Percentiles rank a stretch among this genome's conserved stretches.
Conservation (phyloP, 2,797 vertebrate species). For the Valencia hispanica region DNA sequence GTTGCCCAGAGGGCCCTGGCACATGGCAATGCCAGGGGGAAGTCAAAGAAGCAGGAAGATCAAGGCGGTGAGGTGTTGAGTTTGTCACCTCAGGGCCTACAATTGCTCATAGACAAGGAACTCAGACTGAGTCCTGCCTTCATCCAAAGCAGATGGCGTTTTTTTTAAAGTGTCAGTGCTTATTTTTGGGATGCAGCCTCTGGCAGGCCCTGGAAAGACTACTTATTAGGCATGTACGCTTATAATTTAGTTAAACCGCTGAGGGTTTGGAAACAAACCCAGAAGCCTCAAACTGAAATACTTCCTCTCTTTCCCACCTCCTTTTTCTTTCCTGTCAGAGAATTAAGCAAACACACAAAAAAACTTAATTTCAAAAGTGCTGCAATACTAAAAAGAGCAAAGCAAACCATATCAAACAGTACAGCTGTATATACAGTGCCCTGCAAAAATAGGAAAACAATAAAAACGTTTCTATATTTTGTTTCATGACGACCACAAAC, state of each 20-base stretch:
- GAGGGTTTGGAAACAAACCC: conserved; percentile 74
- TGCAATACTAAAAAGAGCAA: background rate
- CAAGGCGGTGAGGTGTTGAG: conserved; percentile 77
- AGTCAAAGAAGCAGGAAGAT: conserved; percentile 75
- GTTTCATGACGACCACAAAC: background rate
- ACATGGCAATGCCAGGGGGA: conserved; percentile 50
- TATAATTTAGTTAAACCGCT: conserved; percentile 75
- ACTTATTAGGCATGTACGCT: conserved; percentile 79
- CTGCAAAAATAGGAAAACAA: background rate
- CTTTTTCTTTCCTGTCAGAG: conserved; percentile 51
- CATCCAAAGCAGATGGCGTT: conserved; percentile 82
- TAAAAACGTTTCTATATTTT: background rate
- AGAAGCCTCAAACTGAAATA: conserved; percentile 68
- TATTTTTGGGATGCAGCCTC: conserved; percentile 78
- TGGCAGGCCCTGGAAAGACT: conserved; percentile 75
- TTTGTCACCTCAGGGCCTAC: conserved; percentile 78
- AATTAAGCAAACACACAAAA: conserved; percentile 1
- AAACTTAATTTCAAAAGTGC: background rate
- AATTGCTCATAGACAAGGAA: conserved; percentile 59
- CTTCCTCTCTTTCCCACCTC: conserved; percentile 37
- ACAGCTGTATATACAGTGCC: background rate
- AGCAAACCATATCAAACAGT: background rate
- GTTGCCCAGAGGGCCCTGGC: conserved; percentile 64
- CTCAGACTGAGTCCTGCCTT: conserved; percentile 60
- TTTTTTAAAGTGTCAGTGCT: conserved; percentile 76